Evolutionary conservation across 2,888 invertebrate species (phyloP), one percentile per base, ranked within the genome.

Genomic region (Dioctria rufipes): DNA sequence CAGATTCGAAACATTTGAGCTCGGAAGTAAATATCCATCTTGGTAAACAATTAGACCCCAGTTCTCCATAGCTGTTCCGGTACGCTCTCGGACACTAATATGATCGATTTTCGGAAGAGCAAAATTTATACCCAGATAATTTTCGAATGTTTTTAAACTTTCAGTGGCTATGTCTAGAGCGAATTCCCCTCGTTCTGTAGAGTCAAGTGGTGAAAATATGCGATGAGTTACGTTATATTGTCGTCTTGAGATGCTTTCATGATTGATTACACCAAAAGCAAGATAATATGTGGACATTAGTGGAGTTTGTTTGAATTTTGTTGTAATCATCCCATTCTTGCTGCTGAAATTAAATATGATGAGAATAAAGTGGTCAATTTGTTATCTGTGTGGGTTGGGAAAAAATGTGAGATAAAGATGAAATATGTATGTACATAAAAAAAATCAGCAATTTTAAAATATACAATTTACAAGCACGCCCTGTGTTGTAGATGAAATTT

Each of bases 31-130:
- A 80, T 86, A 86, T 73, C 86, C 86, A 83, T 89, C 88, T 3
- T 88, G 86, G 69, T 89, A 89, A 3, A 95, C 95, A 51, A 96
- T 93, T 60, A 97, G 88, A 5, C 97, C 97, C 97, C 97, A 97
- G 87, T 97, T 98, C 87, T 98, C 97, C 96, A 97, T 97, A 54
- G 96, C 97, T 40, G 94, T 94, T 82, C 94, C 93, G 42, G 92
- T 91, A 85, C 96, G 96, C 84, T 96, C 94, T 0, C 96, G 95
- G 9, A 97, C 92, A 0, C 95, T 95, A 2, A 94, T 94, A 94
- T 97, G 95, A 87, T 98, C 97, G 84, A 95, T 92, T 89, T 97
- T 96, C 0, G 94, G 92, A 37, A 96, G 86, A 0, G 94, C 93
- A 84, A 94, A 97, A 25, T 92, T 89, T 39, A 95, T 92, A 82